Conservation (phyloP, 2,113 vertebrate genomes). For the Hystrix cristata region DNA sequence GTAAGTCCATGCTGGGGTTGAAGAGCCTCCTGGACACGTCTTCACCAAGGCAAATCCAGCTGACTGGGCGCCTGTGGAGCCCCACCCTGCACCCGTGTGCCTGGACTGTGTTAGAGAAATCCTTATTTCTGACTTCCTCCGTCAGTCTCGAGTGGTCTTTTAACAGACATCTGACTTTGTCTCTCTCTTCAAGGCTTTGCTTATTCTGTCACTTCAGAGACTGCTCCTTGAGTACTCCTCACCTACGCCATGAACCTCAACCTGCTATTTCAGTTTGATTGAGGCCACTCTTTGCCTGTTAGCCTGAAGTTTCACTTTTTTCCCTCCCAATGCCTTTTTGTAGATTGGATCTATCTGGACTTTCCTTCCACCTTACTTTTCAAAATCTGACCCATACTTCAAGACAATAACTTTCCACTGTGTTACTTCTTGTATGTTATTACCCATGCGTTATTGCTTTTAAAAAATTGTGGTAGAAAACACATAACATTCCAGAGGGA, state of each 20-base stretch:
- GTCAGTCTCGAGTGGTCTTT: background rate
- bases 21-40: background rate
- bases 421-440: background rate
- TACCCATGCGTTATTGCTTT: background rate
- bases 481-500: too few relatives aligned
- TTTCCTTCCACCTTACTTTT: background rate
- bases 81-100: background rate
- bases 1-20: background rate
- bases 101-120: background rate
- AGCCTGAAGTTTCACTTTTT: background rate
- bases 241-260: background rate
- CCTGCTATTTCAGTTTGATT: background rate
- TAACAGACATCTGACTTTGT: background rate
- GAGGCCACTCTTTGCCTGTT: background rate
- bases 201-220: background rate
- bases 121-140: background rate
- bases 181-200: background rate
- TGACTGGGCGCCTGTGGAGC: background rate
- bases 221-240: background rate
- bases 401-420: background rate
- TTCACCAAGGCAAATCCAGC: background rate
- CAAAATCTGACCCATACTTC: background rate
- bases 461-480: slow-evolving; percentile 20
- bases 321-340: background rate
- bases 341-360: background rate